Base-by-base conservation (phyloP, 2,888 invertebrate species). In the Rhagonycha lutea region DNA sequence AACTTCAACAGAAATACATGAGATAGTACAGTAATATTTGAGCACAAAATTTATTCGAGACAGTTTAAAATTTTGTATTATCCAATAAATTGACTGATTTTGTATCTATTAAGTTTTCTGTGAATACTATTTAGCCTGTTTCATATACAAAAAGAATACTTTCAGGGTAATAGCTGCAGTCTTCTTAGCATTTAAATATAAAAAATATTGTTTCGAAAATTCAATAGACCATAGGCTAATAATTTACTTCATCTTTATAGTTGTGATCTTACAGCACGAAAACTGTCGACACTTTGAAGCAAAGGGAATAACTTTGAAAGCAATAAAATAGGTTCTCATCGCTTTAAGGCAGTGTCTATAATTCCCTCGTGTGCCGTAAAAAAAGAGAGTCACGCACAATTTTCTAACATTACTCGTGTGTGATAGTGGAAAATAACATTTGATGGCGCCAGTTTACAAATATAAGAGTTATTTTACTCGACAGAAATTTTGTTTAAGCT, bases 331-430 rank as follows among this genome's bases (percentile, higher is more conserved):
- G 79, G 72, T 79, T 80, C 79, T 80, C 80, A 80, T 78, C 80
- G 80, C 79, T 79, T 79, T 79, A 81, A 80, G 80, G 81, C 80
- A 79, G 79, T 80, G 80, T 79, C 81, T 81, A 83, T 83, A 84
- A 83, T 83, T 78, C 84, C 83, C 83, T 70, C 68, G 82, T 78
- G 83, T 73, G 80, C 79, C 81, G 81, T 84, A 83, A 84, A 83
- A 81, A 80, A 78, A 74, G 80, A 79, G 76, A 81, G 80, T 77
- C 81, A 82, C 82, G 82, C 83, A 82, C 82, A 81, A 82, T 84
- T 84, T 83, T 83, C 83, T 80, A 80, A 81, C 82, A 83, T 83
- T 83, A 78, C 73, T 76, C 76, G 76, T 76, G 70, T 76, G 76
- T 76, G 74, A 75, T 78, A 72, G 72, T 74, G 70, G 76, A 75